A percentile compares a stretch with the other conserved stretches of the same genome.
phyloP scores from a whole-genome alignment of 2,797 vertebrate species.

The Nannoperca australis region DNA sequence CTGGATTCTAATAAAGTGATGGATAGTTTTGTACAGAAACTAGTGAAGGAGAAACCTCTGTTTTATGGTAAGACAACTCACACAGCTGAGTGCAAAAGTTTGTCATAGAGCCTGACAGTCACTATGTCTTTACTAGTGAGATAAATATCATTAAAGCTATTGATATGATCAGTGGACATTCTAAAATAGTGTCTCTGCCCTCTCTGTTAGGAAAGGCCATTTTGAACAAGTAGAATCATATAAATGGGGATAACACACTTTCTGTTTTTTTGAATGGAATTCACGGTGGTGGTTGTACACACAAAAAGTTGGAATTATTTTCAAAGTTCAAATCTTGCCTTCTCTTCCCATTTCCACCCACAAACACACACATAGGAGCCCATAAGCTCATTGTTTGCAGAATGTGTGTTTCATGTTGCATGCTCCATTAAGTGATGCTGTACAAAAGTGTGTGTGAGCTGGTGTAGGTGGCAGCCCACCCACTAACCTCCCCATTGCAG shows the following conservation, averaged over 20 bases:
- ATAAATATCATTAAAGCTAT: too few relatives aligned
- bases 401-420: conserved; percentile 7
- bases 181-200: too few relatives aligned
- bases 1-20: neutral
- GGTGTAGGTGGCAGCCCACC: conserved; percentile 18
- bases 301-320: neutral
- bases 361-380: neutral
- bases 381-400: neutral
- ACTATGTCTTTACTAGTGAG: too few relatives aligned
- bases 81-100: neutral
- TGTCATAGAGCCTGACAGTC: too few relatives aligned
- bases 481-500: conserved; percentile 34
- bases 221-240: too few relatives aligned
- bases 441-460: neutral
- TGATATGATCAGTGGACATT: too few relatives aligned
- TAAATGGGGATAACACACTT: too few relatives aligned
- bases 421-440: conserved; percentile 1
- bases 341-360: too few relatives aligned
- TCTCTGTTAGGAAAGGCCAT: too few relatives aligned
- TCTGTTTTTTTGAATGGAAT: neutral
- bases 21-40: conserved; percentile 1
- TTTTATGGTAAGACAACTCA: neutral
- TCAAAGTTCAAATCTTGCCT: neutral
- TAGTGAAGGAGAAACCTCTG: neutral
- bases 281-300: neutral